Percentiles rank a stretch among this genome's conserved stretches.
Conservation (phyloP, 2,113 vertebrate genomes). For the Pygoscelis antarcticus region DNA sequence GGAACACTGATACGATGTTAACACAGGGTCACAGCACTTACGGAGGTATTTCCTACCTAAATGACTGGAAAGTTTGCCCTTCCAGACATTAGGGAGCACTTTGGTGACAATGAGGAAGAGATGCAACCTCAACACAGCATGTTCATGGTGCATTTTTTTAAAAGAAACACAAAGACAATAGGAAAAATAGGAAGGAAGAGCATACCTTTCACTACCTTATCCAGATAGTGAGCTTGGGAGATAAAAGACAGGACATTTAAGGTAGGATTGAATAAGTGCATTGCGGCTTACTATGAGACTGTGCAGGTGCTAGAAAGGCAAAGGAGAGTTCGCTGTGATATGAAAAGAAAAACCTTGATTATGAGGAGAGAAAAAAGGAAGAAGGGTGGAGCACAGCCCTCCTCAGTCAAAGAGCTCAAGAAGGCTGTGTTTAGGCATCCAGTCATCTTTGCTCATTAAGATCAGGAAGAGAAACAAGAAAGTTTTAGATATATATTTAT, state of each 20-base stretch:
- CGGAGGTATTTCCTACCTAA: constrained; percentile 15
- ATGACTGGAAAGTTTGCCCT: constrained; percentile 42
- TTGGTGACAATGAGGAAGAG: constrained; percentile 52
- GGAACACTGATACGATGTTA: constrained; percentile 47
- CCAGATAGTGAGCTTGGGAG: constrained; percentile 99
- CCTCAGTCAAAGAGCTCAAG: constrained; percentile 30
- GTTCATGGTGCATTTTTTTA: constrained; percentile 47
- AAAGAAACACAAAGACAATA: constrained; percentile 77
- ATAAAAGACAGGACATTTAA: constrained; percentile 99
- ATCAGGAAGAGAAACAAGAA: constrained; percentile 31
- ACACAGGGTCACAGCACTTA: constrained; percentile 37
- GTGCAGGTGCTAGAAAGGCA: constrained; percentile 68
- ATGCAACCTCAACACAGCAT: constrained; percentile 53
- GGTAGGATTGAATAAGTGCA: constrained; percentile 85
- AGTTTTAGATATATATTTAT: background rate
- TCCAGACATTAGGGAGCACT: constrained; percentile 41
- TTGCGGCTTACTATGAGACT: constrained; percentile 69
- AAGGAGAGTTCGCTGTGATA: constrained; percentile 21
- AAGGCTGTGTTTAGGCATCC: constrained; percentile 31
- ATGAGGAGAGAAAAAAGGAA: constrained; percentile 51
- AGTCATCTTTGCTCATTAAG: constrained; percentile 13
- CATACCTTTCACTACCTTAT: constrained; percentile 99
- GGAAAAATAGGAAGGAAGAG: constrained; percentile 88
- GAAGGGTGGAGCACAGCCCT: constrained; percentile 49
- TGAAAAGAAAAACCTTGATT: constrained; percentile 64